phyloP scores from a whole-genome alignment of 1,140 invertebrate genomes.

The Chionoecetes opilio region DNA sequence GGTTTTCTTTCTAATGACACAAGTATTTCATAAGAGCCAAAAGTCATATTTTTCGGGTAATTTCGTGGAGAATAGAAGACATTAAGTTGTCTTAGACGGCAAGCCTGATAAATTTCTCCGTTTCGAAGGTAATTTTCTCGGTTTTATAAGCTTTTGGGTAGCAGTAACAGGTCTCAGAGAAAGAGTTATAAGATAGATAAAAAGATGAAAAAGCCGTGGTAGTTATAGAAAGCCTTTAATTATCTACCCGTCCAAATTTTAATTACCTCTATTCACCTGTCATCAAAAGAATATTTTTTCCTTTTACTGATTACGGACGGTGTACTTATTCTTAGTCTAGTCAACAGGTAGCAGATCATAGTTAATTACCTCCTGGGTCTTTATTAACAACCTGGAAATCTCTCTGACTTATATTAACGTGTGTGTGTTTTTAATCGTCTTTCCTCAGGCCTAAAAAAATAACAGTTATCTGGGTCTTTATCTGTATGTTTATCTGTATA shows the following conservation, averaged over 20 bases:
- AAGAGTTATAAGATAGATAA: too few relatives aligned
- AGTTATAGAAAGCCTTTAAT: neutral
- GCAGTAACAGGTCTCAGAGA: too few relatives aligned
- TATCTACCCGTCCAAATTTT: neutral
- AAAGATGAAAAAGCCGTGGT: too few relatives aligned
- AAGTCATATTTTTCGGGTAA: neutral
- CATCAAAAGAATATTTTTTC: neutral
- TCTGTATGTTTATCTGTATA: too few relatives aligned
- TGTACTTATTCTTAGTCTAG: neutral
- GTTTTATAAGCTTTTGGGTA: too few relatives aligned
- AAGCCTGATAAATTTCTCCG: neutral
- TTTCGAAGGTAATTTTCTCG: too few relatives aligned
- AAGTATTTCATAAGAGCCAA: neutral
- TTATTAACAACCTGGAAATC: too few relatives aligned
- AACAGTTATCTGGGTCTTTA: too few relatives aligned
- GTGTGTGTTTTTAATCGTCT: too few relatives aligned
- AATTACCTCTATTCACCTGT: neutral
- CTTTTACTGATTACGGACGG: neutral
- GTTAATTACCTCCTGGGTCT: neutral
- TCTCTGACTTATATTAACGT: too few relatives aligned
- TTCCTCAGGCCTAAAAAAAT: too few relatives aligned
- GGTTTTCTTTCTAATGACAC: too few relatives aligned
- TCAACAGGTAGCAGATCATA: neutral
- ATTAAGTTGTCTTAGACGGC: neutral
- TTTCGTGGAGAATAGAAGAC: neutral